Evolutionary conservation across 2,888 invertebrate species (phyloP).

Genomic region (Agrilus biguttatus): DNA sequence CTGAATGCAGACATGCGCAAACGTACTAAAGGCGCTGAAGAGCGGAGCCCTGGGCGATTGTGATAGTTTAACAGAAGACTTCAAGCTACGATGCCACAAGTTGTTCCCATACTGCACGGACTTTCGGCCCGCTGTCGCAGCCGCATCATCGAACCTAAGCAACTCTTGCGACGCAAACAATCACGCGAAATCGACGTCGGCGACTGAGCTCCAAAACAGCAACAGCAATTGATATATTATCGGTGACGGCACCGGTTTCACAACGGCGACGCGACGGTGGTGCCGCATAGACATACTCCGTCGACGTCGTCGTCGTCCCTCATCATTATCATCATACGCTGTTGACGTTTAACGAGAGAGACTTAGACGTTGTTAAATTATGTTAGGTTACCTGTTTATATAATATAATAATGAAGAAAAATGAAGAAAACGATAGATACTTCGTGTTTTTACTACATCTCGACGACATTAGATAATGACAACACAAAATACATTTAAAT

Average conservation of each 20-base stretch:
- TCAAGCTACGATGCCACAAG: slow-evolving; percentile 54
- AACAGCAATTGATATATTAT: slow-evolving; percentile 19
- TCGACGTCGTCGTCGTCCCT: slow-evolving; percentile 7
- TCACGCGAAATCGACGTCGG: slow-evolving; percentile 11
- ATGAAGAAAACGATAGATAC: no score
- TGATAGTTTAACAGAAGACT: slow-evolving; percentile 52
- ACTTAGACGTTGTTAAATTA: slow-evolving; percentile 11
- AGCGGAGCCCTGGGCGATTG: slow-evolving; percentile 69
- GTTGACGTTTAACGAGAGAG: slow-evolving; percentile 9
- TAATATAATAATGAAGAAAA: slow-evolving; percentile 4
- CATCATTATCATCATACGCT: slow-evolving; percentile 5
- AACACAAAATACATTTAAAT: no score
- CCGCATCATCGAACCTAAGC: slow-evolving; percentile 19
- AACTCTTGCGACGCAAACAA: slow-evolving; percentile 14
- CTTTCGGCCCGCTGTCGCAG: slow-evolving; percentile 36
- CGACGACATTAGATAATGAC: no score
- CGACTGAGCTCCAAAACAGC: slow-evolving; percentile 18
- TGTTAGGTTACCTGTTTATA: slow-evolving; percentile 10
- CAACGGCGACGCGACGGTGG: no score
- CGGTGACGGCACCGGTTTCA: neutral
- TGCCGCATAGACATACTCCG: neutral
- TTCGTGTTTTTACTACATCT: no score
- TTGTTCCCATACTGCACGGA: slow-evolving; percentile 69
- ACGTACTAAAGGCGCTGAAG: slow-evolving; percentile 61
- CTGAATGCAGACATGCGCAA: slow-evolving; percentile 57